Base-by-base conservation (phyloP, 2,797 vertebrate species). In the Acestrorhynchus altus region DNA sequence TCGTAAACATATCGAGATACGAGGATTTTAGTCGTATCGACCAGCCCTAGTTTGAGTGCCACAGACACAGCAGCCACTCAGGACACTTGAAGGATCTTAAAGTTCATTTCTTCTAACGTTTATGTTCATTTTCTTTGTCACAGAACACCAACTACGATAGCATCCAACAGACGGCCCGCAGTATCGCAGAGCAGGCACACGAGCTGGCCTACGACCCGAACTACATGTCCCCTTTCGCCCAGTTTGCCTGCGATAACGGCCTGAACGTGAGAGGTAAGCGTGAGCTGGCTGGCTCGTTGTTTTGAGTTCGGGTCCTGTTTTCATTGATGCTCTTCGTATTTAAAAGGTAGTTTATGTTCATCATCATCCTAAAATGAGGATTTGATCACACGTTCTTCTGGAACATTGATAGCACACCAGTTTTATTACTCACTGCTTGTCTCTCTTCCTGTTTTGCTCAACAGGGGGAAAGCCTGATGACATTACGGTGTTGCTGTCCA, bases 191-290 rank as follows among this genome's bases (percentile, higher is more conserved):
- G 89, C 98, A 99, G 86, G 98, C 98, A 70, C 98, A 99, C 0
- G 94, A 96, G 51, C 93, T 99, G 88, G 97, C 98, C 0, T 99
- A 99, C 10, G 97, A 99, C 89, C 98, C 98, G 73, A 97, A 97
- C 83, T 99, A 99, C 90, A 99, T 99, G 98, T 99, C 98, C 0
- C 98, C 98, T 46, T 99, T 99, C 24, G 98, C 98, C 84, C 98
- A 98, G 93, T 99, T 98, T 73, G 98, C 98, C 12, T 99, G 98
- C 88, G 97, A 98, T 92, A 98, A 99, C 2, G 98, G 98, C 24
- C 85, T 99, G 90, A 97, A 99, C 88, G 98, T 99, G 85, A 94
- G 97, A 97, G 98, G 98, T 98, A 82, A 94, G 93, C 49, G 54
- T 6, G 11, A 4, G 22, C 40, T 24, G 22, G 10, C 0, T 8